phyloP scores from a whole-genome alignment of 2,888 invertebrate genomes.

The Athalia cordata region DNA sequence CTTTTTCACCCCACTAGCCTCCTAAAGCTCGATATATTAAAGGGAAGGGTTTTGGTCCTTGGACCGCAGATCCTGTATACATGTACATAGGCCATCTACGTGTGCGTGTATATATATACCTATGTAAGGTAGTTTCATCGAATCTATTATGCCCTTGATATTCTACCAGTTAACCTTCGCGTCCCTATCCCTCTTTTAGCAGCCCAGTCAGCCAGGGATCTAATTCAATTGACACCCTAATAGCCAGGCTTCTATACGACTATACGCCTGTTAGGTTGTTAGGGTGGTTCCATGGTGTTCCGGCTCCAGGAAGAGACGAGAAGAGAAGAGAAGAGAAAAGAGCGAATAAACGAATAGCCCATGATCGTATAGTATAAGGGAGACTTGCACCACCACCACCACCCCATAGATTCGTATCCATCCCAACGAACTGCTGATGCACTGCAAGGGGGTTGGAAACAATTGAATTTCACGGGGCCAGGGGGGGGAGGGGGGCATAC shows the following conservation, averaged over 20 bases:
- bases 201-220: slow-evolving; percentile 57
- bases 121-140: slow-evolving; percentile 20
- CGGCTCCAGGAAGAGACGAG: background rate
- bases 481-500: slow-evolving; percentile 65
- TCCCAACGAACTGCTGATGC: too few species aligned
- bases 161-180: slow-evolving; percentile 35
- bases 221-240: slow-evolving; percentile 73
- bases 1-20: too few species aligned
- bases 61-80: too few species aligned
- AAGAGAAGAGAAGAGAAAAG: background rate
- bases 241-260: slow-evolving; percentile 57
- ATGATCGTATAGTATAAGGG: slow-evolving; percentile 3
- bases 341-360: background rate
- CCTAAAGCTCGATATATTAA: too few species aligned
- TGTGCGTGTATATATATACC: too few species aligned
- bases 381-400: background rate
- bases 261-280: slow-evolving; percentile 58
- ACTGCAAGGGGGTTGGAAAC: slow-evolving; percentile 65
- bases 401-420: background rate
- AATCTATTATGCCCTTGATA: slow-evolving; percentile 43
- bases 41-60: too few species aligned
- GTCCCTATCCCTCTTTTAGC: slow-evolving; percentile 30
- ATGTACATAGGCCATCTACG: too few species aligned
- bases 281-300: background rate
- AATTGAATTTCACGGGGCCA: slow-evolving; percentile 73